Base-by-base conservation (phyloP, 37 sponge, comb jelly and placozoan species). In the Cliona cf. orientalis region DNA sequence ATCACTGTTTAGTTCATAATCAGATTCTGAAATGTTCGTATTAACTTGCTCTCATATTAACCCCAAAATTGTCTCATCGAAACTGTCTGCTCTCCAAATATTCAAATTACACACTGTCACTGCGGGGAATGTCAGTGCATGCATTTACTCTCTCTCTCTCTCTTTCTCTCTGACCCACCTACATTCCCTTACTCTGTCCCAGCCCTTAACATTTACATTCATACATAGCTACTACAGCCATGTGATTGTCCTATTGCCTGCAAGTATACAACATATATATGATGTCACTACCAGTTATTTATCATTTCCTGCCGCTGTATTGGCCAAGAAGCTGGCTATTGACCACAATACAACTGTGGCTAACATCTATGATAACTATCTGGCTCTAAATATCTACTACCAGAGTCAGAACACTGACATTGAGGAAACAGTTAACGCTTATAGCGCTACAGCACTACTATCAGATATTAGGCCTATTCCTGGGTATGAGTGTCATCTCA, bases 401-500 rank as follows among this genome's bases (percentile, higher is more conserved):
- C 22, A 78, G 55, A 36, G 19, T 19, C 36, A 33, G n/a, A 49
- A 44, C 34, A 37, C 66, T 23, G 55, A 66, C 21, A 2, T 5
- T 11, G 36, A 46, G 19, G 28, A 21, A 26, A 78, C 79, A 23
- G 0, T 25, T 14, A 17, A 7, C 31, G 38, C 82, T 2, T 87
- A 87, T 57, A 41, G 57, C 26, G 26, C 34, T 37, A 33, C 59
- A 33, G 69, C 57, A 29, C 72, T 87, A 9, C 61, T 81, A 17
- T 65, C 82, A 25, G 82, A 87, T 33, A 58, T 87, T 61, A 82
- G 77, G 88, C 0, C 68, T 80, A 36, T 87, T 87, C 45, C 74
- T 80, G 3, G n/a, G n/a, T n/a, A n/a, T n/a, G n/a, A n/a, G n/a
- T n/a, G n/a, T n/a, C n/a, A n/a, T n/a, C n/a, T n/a, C n/a, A n/a